Conservation (phyloP, 2,888 invertebrate genomes). For the Phyllotreta striolata region DNA sequence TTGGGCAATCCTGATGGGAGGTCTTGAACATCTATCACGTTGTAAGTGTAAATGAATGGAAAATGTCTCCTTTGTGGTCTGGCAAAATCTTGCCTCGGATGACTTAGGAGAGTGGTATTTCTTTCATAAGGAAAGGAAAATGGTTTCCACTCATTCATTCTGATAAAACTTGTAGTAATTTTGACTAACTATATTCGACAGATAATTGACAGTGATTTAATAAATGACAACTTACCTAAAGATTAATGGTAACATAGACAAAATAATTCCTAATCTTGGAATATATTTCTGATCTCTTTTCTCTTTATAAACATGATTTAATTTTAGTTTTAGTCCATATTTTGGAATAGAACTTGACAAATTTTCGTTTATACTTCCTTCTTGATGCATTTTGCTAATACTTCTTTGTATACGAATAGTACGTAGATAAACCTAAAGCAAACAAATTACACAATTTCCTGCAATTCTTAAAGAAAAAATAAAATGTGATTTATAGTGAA, state of each 20-base stretch:
- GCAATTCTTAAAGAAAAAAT: no score
- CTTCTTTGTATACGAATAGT: no score
- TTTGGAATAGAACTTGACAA: conserved; percentile 62
- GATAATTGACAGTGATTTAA: conserved; percentile 6
- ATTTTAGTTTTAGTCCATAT: conserved; percentile 76
- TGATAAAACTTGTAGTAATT: no score
- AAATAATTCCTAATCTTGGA: conserved; percentile 74
- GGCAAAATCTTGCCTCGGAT: background rate
- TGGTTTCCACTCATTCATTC: background rate
- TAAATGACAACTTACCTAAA: conserved; percentile 67
- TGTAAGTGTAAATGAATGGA: conserved; percentile 3
- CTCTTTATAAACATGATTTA: conserved; percentile 79
- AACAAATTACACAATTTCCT: no score
- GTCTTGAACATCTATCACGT: background rate
- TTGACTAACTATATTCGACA: no score
- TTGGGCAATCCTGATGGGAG: background rate
- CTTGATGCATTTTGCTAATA: no score
- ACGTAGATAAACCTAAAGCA: no score
- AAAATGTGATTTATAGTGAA: no score
- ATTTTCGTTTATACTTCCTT: background rate
- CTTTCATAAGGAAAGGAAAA: conserved; percentile 8
- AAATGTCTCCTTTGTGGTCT: conserved; percentile 10
- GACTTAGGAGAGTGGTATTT: background rate
- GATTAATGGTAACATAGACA: conserved; percentile 74
- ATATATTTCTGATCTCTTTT: conserved; percentile 73